These are phyloP conservation scores for Chrysolina haemoptera DNA, from an alignment of 2,888 invertebrate species.

Conservation along the genomic window DNA sequence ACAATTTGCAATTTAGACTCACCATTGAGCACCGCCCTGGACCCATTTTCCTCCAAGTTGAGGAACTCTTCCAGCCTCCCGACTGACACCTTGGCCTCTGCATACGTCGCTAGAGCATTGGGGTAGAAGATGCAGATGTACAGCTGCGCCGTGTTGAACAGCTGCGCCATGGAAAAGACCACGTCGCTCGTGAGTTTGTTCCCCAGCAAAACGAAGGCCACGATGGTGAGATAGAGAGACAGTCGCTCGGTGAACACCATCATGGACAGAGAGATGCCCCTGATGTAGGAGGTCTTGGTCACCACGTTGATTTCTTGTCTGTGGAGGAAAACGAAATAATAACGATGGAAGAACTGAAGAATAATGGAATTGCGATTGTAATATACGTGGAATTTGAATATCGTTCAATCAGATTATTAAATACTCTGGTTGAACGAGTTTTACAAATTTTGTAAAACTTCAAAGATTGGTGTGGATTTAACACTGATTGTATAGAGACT, in stretches of 20 bases:
- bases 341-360: not conserved
- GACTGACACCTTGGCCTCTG: conserved; percentile 60
- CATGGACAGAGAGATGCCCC: conserved; percentile 76
- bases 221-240: conserved; percentile 84
- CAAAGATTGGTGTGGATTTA: no score
- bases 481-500: no score
- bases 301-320: conserved; percentile 62
- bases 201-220: conserved; percentile 81
- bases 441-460: no score
- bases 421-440: no score
- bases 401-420: no score
- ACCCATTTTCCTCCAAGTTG: conserved; percentile 55
- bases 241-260: conserved; percentile 87
- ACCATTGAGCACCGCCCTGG: conserved; percentile 8
- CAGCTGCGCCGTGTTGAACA: conserved; percentile 78
- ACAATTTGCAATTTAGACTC: conserved; percentile 7
- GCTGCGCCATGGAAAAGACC: conserved; percentile 83
- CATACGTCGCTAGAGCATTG: conserved; percentile 56
- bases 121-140: conserved; percentile 61
- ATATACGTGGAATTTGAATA: no score
- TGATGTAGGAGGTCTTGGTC: conserved; percentile 76
- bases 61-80: conserved; percentile 60
- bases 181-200: conserved; percentile 73
- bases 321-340: conserved; percentile 6
- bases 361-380: no score